Conservation (phyloP, 2,888 invertebrate species). For the Hydroisotoma schaefferi region DNA sequence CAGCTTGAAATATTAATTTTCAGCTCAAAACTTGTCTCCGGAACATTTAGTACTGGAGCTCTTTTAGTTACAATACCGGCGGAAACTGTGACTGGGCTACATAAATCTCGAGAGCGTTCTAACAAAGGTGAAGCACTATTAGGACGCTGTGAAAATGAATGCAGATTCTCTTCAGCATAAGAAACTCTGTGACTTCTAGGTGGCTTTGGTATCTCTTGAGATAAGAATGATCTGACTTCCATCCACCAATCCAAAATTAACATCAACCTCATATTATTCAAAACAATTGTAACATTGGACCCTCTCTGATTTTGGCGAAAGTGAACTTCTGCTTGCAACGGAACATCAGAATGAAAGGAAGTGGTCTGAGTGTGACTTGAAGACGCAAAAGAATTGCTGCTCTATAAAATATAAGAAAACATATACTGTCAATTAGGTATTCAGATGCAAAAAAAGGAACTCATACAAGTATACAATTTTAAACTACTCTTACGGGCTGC, state of each 20-base stretch:
- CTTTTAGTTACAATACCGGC: constrained; percentile 54
- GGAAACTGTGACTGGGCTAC: constrained; percentile 51
- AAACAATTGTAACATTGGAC: constrained; percentile 73
- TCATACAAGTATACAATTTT: not conserved
- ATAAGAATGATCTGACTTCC: constrained; percentile 72
- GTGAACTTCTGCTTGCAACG: constrained; percentile 56
- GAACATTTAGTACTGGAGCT: constrained; percentile 52
- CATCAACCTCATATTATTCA: constrained; percentile 93
- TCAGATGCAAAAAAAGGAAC: not conserved
- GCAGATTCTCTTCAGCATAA: not conserved
- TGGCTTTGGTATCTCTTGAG: constrained; percentile 36
- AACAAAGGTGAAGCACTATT: constrained; percentile 35
- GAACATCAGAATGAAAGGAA: constrained; percentile 37
- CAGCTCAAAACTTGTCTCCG: constrained; percentile 65
- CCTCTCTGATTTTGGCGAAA: constrained; percentile 50
- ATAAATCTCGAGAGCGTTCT: constrained; percentile 32
- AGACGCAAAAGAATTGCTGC: not conserved
- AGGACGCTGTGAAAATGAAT: not conserved
- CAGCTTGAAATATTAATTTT: constrained; percentile 93
- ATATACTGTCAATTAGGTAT: not conserved
- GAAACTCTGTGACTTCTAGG: no score
- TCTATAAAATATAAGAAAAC: not conserved
- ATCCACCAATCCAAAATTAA: constrained; percentile 93
- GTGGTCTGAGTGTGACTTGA: not conserved
- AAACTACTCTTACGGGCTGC: not conserved